A percentile compares a stretch with the other conserved stretches of the same genome.
Evolutionary conservation across 2,113 vertebrate genomes (phyloP).

Genomic region (Xyrauchen texanus): DNA sequence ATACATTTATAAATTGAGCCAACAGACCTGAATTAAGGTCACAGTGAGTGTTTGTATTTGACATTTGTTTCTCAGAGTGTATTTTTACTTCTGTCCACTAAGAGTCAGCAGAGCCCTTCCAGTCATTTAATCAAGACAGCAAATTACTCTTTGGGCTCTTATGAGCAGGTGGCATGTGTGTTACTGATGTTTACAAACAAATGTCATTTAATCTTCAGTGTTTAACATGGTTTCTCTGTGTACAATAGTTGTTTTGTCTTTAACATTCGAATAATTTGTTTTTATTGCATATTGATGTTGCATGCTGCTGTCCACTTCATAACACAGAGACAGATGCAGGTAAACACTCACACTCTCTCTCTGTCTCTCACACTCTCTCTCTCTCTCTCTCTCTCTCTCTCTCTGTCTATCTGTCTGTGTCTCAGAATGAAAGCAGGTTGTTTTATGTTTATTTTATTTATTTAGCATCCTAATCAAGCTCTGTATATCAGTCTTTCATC

Average conservation of each 20-base stretch:
- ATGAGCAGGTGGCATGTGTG: neutral
- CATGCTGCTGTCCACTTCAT: constrained; percentile 77
- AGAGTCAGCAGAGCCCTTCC: constrained; percentile 68
- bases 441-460: constrained; percentile 26
- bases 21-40: too few relatives aligned
- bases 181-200: neutral
- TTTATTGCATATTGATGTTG: constrained; percentile 89
- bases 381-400: constrained; percentile 4
- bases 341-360: constrained; percentile 65
- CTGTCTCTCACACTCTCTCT: constrained; percentile 1
- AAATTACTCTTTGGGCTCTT: neutral
- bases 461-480: constrained; percentile 61
- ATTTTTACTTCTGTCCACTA: constrained; percentile 57
- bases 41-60: too few relatives aligned
- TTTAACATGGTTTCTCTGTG: constrained; percentile 1
- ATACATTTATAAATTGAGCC: too few relatives aligned
- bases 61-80: neutral
- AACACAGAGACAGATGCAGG: constrained; percentile 85
- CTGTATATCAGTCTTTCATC: constrained; percentile 9
- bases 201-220: neutral
- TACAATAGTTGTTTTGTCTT: constrained; percentile 57
- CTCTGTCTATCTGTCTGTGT: constrained; percentile 2
- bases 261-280: constrained; percentile 71
- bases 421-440: neutral
- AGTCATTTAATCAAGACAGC: neutral